phyloP scores from a whole-genome alignment of 2,888 invertebrate species.

The Norana najaformis region DNA sequence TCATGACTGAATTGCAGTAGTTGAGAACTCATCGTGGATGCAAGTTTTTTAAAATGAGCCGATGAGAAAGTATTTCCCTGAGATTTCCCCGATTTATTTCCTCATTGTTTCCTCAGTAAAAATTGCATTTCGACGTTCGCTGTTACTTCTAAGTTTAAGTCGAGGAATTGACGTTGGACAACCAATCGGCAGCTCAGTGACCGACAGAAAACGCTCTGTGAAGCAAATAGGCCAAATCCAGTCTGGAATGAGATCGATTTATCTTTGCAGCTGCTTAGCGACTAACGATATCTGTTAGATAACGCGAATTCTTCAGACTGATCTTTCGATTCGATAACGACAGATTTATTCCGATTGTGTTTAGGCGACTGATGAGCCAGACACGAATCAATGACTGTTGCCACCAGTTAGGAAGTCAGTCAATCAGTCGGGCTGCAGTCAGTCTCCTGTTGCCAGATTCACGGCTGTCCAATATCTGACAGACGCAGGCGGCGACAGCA shows the following conservation, averaged over 20 bases:
- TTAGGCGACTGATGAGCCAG: neutral
- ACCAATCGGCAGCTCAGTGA: neutral
- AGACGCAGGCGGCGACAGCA: neutral
- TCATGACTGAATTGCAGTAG: neutral
- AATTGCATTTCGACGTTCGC: neutral
- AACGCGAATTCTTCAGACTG: neutral
- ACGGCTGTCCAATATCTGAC: slow-evolving; percentile 5
- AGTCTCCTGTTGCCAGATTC: neutral
- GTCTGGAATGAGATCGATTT: neutral
- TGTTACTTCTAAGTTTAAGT: neutral
- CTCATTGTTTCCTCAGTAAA: neutral
- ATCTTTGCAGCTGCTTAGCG: too few species aligned
- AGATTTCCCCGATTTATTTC: neutral
- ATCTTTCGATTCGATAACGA: neutral
- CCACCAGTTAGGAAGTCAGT: neutral
- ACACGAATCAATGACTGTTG: neutral
- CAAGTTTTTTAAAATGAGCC: neutral
- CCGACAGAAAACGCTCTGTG: neutral
- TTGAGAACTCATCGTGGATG: neutral
- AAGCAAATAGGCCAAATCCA: neutral
- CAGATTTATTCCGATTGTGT: neutral
- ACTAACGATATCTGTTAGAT: neutral
- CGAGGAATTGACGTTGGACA: neutral
- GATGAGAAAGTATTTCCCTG: neutral
- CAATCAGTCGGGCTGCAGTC: too few species aligned